phyloP scores from a whole-genome alignment of 2,113 vertebrate species.

The Macroglossus sobrinus region DNA sequence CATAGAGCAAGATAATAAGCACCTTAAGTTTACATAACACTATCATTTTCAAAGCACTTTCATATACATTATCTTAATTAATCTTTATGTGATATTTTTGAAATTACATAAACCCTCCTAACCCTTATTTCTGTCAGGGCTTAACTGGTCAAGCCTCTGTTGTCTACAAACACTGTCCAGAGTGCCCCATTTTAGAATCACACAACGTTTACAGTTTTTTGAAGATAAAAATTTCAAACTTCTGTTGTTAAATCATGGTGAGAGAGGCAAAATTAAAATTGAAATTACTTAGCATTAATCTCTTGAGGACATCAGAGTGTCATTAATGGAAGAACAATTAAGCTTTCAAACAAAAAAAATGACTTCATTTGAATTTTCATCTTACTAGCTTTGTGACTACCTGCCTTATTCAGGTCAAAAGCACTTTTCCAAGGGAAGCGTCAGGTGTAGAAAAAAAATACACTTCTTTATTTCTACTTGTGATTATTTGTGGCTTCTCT shows the following conservation, averaged over 20 bases:
- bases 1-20: neutral
- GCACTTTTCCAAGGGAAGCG: neutral
- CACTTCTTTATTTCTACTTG: neutral
- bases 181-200: neutral
- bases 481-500: neutral
- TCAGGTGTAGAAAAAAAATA: neutral
- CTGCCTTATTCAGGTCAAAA: neutral
- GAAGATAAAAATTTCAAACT: neutral
- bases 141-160: neutral
- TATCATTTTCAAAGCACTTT: neutral
- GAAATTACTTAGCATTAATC: constrained; percentile 30
- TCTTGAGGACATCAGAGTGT: neutral
- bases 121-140: neutral
- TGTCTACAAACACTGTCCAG: neutral
- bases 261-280: constrained; percentile 9
- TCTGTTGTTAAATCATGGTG: neutral
- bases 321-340: neutral
- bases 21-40: neutral
- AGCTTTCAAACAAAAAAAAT: constrained; percentile 18
- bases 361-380: constrained; percentile 6
- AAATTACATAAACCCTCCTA: neutral
- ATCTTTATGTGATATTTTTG: neutral
- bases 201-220: neutral
- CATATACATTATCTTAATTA: neutral
- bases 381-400: neutral